Evolutionary conservation across 2,797 vertebrate genomes (phyloP), one percentile per base, ranked within the genome.

Genomic region (Eulemur albifrons): DNA sequence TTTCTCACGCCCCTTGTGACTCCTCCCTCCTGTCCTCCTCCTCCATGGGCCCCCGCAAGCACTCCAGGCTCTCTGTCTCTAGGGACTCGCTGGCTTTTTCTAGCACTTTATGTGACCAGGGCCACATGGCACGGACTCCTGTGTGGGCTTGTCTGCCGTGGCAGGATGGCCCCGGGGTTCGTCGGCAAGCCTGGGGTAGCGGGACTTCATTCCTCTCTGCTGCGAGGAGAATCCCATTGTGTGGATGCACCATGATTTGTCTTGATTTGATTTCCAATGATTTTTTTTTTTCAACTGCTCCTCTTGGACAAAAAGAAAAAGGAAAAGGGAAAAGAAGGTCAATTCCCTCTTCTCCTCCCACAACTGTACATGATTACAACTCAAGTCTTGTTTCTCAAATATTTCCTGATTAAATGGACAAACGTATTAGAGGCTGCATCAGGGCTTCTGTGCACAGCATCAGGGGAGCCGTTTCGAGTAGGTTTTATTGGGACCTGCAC

Each of bases 401-500:
- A 30, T 92, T 87, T 92, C 13, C 69, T 83, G 0, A 70, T 23
- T 67, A 84, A 67, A 9, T 0, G 14, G 93, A 80, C 89, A 95
- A 95, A 94, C 15, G 32, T 14, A 21, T 40, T 35, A 48, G 0
- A 2, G 61, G 69, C 50, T 7, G 6, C 67, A 4, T 38, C 0
- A 72, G 75, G 57, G 80, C 91, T 79, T 95, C 86, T 9, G 5
- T 84, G 88, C 69, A 67, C 87, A 94, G 91, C 38, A 38, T 32
- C 25, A 21, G 15, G 50, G 75, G 72, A 63, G 25, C 13, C 8
- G 0, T 73, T 85, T 94, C 11, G 82, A 97, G 96, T 50, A 83
- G 90, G 94, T 73, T 96, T 97, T 97, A 88, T 20, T 0, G 87
- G 97, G 96, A 97, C 94, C 94, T 92, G 89, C 27, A 65, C 7